Evolutionary conservation across 2,797 vertebrate species (phyloP).

Genomic region (Lacerta bilineata): DNA sequence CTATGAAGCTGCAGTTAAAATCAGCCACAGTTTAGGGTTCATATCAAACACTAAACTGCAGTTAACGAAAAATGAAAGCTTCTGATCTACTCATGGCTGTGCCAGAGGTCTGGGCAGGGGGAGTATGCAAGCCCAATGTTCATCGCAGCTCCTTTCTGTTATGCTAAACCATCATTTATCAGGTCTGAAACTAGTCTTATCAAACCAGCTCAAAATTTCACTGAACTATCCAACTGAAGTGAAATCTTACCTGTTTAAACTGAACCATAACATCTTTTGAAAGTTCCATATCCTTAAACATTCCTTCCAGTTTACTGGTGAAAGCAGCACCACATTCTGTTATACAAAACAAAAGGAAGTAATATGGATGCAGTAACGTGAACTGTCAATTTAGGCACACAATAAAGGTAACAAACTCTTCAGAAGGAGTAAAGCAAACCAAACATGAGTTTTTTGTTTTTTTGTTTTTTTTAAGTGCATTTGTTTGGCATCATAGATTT

Average conservation of each 20-base stretch:
- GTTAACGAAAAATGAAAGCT: background rate
- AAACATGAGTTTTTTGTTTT: background rate
- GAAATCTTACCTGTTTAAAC: slow-evolving; percentile 83
- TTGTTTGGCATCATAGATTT: background rate
- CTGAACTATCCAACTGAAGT: slow-evolving; percentile 6
- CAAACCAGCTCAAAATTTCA: slow-evolving; percentile 10
- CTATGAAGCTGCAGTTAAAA: background rate
- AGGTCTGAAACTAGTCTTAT: background rate
- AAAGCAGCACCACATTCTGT: slow-evolving; percentile 86
- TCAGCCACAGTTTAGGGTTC: background rate
- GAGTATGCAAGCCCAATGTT: background rate
- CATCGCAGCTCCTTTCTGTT: background rate
- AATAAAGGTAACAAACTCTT: slow-evolving; percentile 3
- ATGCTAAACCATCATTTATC: background rate
- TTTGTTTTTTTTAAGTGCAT: background rate
- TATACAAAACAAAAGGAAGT: slow-evolving; percentile 44
- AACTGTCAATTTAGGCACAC: background rate
- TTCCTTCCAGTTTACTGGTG: slow-evolving; percentile 87
- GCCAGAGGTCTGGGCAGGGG: background rate
- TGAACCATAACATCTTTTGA: slow-evolving; percentile 88
- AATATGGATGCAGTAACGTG: background rate
- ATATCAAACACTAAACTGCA: background rate
- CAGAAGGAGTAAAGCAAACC: background rate
- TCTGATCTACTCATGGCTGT: background rate
- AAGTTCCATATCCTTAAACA: slow-evolving; percentile 89